Conservation (phyloP, 2,113 vertebrate species). For the Heloderma charlesbogerti region DNA sequence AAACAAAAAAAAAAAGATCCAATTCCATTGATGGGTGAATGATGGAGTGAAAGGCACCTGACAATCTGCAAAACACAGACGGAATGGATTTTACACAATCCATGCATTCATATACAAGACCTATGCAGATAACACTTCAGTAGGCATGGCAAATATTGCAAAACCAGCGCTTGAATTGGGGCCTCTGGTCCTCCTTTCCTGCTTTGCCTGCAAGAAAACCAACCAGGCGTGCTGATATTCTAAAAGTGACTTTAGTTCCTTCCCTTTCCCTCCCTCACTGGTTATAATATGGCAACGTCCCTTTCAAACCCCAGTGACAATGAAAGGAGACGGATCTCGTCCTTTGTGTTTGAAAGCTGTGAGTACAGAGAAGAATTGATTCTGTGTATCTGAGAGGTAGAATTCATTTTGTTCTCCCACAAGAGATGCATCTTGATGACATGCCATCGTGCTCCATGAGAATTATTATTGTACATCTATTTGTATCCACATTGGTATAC, state of each 20-base stretch:
- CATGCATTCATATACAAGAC: too few species aligned
- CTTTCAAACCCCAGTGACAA: constrained; percentile 10
- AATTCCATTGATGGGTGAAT: too few species aligned
- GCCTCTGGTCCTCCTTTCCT: not conserved
- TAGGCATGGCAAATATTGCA: not conserved
- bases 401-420: rapidly evolving
- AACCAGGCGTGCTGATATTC: constrained; percentile 30
- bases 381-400: constrained; percentile 27
- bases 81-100: too few species aligned
- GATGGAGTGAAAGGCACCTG: too few species aligned
- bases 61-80: too few species aligned
- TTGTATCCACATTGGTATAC: rapidly evolving
- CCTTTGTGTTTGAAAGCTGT: constrained; percentile 49
- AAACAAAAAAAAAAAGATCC: too few species aligned
- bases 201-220: not conserved
- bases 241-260: constrained; percentile 45
- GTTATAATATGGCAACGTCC: constrained; percentile 47
- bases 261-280: not conserved
- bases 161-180: too few species aligned
- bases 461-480: rapidly evolving
- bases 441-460: rapidly evolving
- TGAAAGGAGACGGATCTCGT: constrained; percentile 63
- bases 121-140: not conserved
- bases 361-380: constrained; percentile 50
- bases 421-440: not conserved